These are phyloP conservation scores for Tenualosa thibaudeaui DNA, from an alignment of 2,797 vertebrate species.

Conservation along the genomic window DNA sequence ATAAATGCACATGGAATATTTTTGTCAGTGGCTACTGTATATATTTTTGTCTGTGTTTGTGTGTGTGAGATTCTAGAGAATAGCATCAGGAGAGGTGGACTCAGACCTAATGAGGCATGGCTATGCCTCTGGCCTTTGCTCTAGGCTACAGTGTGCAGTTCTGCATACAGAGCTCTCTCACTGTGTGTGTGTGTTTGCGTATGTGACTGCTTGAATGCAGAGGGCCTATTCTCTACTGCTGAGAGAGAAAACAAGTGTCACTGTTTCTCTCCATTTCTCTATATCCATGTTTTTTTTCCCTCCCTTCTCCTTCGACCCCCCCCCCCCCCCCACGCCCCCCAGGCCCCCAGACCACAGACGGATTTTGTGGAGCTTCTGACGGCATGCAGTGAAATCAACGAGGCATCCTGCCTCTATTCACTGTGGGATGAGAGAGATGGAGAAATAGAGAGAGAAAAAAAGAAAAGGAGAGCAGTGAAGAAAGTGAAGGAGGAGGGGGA, in stretches of 20 bases:
- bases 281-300: neutral
- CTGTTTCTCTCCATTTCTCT: conserved; percentile 26
- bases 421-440: conserved; percentile 40
- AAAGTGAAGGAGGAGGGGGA: conserved; percentile 24
- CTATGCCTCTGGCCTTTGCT: conserved; percentile 15
- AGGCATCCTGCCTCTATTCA: conserved; percentile 52
- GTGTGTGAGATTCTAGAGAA: conserved; percentile 7
- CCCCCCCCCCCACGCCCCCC: conserved; percentile 38
- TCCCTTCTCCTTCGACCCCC: conserved; percentile 19
- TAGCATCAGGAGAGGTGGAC: neutral
- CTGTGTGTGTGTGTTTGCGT: neutral
- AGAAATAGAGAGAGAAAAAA: conserved; percentile 13
- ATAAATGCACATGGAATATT: neutral
- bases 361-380: conserved; percentile 48
- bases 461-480: conserved; percentile 6
- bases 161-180: neutral
- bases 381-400: conserved; percentile 49
- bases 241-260: conserved; percentile 21
- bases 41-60: conserved; percentile 1
- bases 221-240: conserved; percentile 7
- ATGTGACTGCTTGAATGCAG: conserved; percentile 30
- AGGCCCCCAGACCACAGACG: conserved; percentile 34
- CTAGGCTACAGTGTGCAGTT: neutral
- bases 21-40: neutral
- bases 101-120: conserved; percentile 22